Evolutionary conservation across 2,113 vertebrate genomes (phyloP).

Genomic region (Gavia stellata): DNA sequence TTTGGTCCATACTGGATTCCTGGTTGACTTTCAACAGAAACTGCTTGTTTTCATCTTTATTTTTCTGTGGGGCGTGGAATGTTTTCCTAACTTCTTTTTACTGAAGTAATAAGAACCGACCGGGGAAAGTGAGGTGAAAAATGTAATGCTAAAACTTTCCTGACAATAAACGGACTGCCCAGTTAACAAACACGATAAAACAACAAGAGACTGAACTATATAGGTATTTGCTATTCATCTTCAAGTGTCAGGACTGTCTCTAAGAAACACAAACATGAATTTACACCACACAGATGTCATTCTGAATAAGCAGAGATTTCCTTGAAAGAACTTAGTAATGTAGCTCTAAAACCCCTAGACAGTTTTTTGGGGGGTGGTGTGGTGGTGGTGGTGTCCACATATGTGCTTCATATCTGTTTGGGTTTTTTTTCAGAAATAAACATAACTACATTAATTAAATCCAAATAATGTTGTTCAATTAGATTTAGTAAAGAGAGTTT

Average conservation of each 20-base stretch:
- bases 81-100: neutral
- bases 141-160: neutral
- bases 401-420: neutral
- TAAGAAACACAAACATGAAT: neutral
- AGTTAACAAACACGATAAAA: neutral
- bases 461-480: neutral
- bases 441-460: neutral
- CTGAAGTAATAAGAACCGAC: neutral
- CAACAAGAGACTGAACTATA: neutral
- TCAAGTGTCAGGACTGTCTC: neutral
- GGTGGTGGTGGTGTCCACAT: neutral
- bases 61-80: neutral
- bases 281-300: neutral
- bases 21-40: neutral
- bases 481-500: neutral
- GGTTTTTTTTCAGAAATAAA: neutral
- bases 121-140: neutral
- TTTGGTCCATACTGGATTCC: neutral
- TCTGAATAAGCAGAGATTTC: neutral
- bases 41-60: neutral
- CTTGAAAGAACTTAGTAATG: neutral
- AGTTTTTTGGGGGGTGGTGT: fast-evolving
- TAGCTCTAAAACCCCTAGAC: neutral
- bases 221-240: neutral
- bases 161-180: neutral